A percentile compares a stretch with the other conserved stretches of the same genome.
These are phyloP conservation scores for Clarias batrachus DNA, from an alignment of 2,113 vertebrate species.

Conservation along the genomic window DNA sequence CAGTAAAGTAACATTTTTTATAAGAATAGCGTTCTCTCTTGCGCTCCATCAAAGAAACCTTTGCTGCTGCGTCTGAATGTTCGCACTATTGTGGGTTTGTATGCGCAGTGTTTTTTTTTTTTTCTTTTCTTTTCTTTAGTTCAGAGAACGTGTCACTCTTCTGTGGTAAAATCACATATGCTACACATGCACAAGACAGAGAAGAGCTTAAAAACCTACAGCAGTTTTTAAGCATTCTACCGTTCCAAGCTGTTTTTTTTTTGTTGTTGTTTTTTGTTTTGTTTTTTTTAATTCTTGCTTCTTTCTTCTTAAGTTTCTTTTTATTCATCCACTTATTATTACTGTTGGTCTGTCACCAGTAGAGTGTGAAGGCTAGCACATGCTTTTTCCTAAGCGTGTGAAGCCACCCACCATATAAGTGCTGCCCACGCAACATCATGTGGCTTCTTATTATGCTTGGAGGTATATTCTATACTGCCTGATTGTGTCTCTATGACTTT, in stretches of 20 bases:
- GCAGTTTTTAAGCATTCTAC: background rate
- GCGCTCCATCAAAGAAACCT: background rate
- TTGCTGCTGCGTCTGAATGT: background rate
- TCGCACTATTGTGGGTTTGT: background rate
- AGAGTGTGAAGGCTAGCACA: constrained; percentile 30
- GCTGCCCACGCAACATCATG: constrained; percentile 32
- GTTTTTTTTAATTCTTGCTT: background rate
- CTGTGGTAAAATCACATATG: background rate
- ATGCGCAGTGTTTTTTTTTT: background rate
- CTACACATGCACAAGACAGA: background rate
- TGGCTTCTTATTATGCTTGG: constrained; percentile 10
- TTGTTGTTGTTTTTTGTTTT: no score
- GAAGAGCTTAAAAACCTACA: background rate
- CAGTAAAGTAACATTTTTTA: background rate
- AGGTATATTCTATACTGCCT: constrained; percentile 20
- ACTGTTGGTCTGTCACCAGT: constrained; percentile 19
- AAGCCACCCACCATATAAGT: constrained; percentile 26
- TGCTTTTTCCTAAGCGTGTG: constrained; percentile 31
- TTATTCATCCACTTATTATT: constrained; percentile 4
- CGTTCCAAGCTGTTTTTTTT: background rate
- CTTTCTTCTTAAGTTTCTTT: background rate
- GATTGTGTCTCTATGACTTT: constrained; percentile 32
- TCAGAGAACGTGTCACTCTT: background rate
- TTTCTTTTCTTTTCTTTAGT: no score
- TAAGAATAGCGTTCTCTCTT: background rate